These are phyloP conservation scores for Spatulosminthurus flaviceps DNA, from an alignment of 2,888 invertebrate species.

Conservation along the genomic window DNA sequence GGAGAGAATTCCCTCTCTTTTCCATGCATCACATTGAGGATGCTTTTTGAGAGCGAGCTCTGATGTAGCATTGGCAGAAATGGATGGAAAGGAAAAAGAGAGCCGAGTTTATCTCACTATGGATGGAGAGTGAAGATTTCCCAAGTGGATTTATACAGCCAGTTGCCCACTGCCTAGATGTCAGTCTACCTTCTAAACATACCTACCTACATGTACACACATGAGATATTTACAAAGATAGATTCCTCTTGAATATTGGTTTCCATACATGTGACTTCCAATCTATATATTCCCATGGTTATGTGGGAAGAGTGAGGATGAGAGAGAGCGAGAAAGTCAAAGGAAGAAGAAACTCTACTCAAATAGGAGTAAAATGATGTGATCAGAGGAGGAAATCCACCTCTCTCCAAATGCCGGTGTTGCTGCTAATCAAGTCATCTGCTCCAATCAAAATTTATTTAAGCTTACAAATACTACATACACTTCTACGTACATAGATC, in stretches of 20 bases:
- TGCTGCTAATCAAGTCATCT: slow-evolving; percentile 5
- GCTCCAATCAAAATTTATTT: slow-evolving; percentile 18
- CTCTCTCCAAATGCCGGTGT: not conserved
- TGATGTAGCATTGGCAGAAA: slow-evolving; percentile 1
- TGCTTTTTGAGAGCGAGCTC: not conserved
- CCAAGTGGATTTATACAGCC: slow-evolving; percentile 31
- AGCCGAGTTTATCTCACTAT: slow-evolving; percentile 28
- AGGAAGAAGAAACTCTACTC: not conserved
- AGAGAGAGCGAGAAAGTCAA: no score
- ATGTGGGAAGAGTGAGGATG: no score
- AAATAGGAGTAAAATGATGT: not conserved
- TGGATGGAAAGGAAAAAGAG: not conserved
- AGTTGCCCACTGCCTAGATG: slow-evolving; percentile 18
- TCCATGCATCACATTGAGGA: slow-evolving; percentile 14
- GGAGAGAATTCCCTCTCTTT: slow-evolving; percentile 5
- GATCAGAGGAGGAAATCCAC: not conserved
- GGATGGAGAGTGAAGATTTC: slow-evolving; percentile 41
- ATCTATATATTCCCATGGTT: not conserved
- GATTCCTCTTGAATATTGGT: slow-evolving; percentile 36
- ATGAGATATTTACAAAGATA: slow-evolving; percentile 42
- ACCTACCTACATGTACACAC: not conserved
- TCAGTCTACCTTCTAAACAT: not conserved
- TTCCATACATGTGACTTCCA: not conserved
- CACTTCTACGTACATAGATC: not conserved
- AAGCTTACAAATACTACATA: not conserved